Evolutionary conservation across 2,888 invertebrate genomes (phyloP).

Genomic region (Lasioglossum villosulum): DNA sequence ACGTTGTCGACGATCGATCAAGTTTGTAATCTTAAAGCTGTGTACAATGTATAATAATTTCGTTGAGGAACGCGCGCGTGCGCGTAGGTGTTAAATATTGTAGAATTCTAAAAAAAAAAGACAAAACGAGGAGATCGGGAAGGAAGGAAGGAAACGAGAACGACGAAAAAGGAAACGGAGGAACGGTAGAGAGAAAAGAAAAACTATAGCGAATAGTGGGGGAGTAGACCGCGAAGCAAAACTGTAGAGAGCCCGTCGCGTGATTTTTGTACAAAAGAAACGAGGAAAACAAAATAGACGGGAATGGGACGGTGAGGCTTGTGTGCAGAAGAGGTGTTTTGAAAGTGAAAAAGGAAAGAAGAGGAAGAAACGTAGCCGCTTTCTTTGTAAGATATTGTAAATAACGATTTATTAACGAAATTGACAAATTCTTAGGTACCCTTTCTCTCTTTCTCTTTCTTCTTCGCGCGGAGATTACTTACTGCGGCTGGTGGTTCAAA

Average conservation of each 20-base stretch:
- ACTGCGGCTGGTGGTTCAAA: constrained; percentile 21
- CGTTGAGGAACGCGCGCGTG: constrained; percentile 63
- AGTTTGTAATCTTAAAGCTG: constrained; percentile 69
- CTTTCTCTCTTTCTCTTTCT: constrained; percentile 67
- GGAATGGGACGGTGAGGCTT: neutral
- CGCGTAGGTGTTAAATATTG: constrained; percentile 78
- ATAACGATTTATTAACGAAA: constrained; percentile 83
- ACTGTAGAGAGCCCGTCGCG: constrained; percentile 56
- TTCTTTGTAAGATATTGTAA: constrained; percentile 85
- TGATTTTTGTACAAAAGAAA: constrained; percentile 76
- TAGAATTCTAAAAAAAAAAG: constrained; percentile 55
- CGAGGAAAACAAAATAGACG: constrained; percentile 34
- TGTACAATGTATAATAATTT: constrained; percentile 83
- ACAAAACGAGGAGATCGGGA: neutral
- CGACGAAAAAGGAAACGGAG: constrained; percentile 51
- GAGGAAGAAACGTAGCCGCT: constrained; percentile 80
- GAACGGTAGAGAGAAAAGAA: constrained; percentile 54
- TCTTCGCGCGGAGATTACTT: constrained; percentile 60
- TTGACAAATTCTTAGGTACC: constrained; percentile 82
- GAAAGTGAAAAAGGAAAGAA: constrained; percentile 70
- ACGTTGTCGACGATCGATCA: constrained; percentile 61
- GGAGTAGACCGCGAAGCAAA: neutral
- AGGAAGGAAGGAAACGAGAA: constrained; percentile 31
- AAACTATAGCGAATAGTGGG: constrained; percentile 34
- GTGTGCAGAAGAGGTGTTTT: neutral